phyloP scores from a whole-genome alignment of 2,113 vertebrate genomes.

The Fregata magnificens region DNA sequence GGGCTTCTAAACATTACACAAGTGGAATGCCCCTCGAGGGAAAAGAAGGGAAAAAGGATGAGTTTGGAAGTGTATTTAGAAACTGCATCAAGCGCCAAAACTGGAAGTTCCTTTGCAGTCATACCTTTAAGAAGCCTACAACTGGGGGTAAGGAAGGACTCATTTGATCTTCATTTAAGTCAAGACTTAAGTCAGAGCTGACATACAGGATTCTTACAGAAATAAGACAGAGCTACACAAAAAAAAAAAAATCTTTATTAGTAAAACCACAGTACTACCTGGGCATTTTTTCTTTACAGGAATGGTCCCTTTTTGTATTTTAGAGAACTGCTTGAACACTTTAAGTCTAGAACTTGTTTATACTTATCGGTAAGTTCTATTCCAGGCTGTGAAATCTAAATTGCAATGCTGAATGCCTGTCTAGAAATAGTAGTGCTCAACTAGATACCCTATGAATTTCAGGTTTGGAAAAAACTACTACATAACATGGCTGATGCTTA shows the following conservation, averaged over 20 bases:
- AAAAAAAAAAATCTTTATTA: neutral
- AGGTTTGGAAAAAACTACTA: neutral
- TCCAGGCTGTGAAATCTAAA: neutral
- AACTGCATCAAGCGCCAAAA: neutral
- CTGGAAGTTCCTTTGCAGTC: neutral
- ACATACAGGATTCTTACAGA: neutral
- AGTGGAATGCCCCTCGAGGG: neutral
- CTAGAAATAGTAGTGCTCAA: neutral
- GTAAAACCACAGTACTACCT: neutral
- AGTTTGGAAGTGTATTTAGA: neutral
- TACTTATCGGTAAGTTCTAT: neutral
- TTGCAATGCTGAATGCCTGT: neutral
- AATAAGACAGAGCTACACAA: neutral
- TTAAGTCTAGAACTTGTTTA: neutral
- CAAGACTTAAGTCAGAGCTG: neutral
- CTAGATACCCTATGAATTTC: neutral
- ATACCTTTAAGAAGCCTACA: neutral
- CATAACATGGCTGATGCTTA: neutral
- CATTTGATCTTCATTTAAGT: neutral
- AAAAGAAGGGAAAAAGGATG: neutral
- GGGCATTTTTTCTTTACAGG: neutral
- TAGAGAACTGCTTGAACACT: neutral
- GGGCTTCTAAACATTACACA: neutral
- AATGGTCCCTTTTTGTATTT: neutral
- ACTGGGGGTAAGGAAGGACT: neutral